Evolutionary conservation across 2,888 invertebrate genomes (phyloP), one percentile per base, ranked within the genome.

Genomic region (Adelphocoris suturalis): DNA sequence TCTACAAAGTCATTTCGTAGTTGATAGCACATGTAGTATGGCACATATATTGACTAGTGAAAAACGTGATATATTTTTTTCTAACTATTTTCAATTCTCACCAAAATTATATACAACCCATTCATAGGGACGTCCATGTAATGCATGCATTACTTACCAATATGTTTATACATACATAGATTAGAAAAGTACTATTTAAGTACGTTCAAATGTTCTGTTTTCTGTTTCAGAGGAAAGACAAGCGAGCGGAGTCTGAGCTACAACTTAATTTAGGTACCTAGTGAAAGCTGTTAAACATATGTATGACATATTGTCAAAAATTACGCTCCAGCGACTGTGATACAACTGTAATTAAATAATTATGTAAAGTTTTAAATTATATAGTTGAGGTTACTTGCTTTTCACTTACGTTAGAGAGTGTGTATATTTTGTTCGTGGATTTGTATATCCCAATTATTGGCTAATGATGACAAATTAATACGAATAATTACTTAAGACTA

Each of bases 181-280:
- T 7, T 37, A 37, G 7, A 37, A 37, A 4, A 37, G 7, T 37
- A 4, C 37, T 7, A 37, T 4, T 37, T 37, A 2, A 37, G 37
- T 37, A 37, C 2, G 37, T 37, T 37, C 37, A 37, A 4, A 2
- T 2, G 37, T 37, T 37, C 2, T 37, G 7, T 48, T 37, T 14
- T 55, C n/a, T 91, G 89, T 91, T 91, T 75, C 91, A 91, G 91
- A 91, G 13, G 91, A 91, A 82, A 78, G 91, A 13, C 91, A 88
- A 89, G 89, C 88, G n/a, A 52, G 88, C n/a, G 88, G 89, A 82
- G 89, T 68, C 48, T 89, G 84, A 89, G 19, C 23, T 48, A 7
- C 37, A 46, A 37, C 27, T 48, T 13, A 23, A 76, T 78, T 55
- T 47, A 48, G 68, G 23, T 23, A 68, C 68, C 68, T 76, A 88